Evolutionary conservation across 2,113 vertebrate genomes (phyloP).

Genomic region (Sciurus niger): DNA sequence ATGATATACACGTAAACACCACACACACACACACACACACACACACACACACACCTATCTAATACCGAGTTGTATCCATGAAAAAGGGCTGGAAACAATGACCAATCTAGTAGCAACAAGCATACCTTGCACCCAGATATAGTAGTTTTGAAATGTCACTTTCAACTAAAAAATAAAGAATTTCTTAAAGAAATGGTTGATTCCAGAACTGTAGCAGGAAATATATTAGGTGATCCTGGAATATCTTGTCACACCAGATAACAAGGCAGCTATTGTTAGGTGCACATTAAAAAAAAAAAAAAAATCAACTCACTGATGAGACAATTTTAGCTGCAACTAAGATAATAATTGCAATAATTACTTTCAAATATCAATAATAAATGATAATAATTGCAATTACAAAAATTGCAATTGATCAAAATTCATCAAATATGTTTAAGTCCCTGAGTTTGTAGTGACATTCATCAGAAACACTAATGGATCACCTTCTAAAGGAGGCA

Average conservation of each 20-base stretch:
- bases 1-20: not conserved
- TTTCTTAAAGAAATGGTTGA: conserved; percentile 5
- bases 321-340: not conserved
- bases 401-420: not conserved
- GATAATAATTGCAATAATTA: not conserved
- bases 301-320: not conserved
- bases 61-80: not conserved
- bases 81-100: not conserved
- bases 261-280: not conserved
- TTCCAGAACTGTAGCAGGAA: conserved; percentile 1
- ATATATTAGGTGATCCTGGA: not conserved
- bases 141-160: not conserved
- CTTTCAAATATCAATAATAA: too few species aligned
- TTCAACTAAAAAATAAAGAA: conserved; percentile 1
- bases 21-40: not conserved
- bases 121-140: not conserved
- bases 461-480: conserved; percentile 8
- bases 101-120: not conserved
- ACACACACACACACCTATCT: not conserved
- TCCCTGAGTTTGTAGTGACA: not conserved
- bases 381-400: too few species aligned
- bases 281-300: not conserved
- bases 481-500: not conserved
- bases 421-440: conserved; percentile 4
- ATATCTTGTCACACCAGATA: not conserved